Percentiles rank a stretch among this genome's conserved stretches.
These are phyloP conservation scores for Hypotaenidia okinawae DNA, from an alignment of 2,797 vertebrate genomes.

Conservation along the genomic window DNA sequence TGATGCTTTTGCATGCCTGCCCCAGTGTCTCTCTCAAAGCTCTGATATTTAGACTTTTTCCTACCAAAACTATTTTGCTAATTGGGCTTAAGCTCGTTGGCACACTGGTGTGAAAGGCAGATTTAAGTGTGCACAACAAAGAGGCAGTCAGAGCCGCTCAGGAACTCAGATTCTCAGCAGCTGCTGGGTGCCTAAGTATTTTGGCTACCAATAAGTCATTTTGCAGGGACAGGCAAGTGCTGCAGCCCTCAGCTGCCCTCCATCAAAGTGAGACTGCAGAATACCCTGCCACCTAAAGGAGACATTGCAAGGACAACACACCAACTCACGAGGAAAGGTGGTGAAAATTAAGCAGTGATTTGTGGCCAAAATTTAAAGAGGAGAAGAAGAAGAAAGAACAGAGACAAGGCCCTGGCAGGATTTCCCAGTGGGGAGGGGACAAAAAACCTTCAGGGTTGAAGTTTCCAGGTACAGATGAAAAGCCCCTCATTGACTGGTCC, in stretches of 20 bases:
- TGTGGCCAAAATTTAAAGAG: background rate
- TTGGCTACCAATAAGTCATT: background rate
- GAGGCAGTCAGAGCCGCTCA: background rate
- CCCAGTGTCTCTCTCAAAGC: background rate
- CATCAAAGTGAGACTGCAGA: background rate
- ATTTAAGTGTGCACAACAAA: background rate
- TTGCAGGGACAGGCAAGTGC: background rate
- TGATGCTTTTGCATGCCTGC: background rate
- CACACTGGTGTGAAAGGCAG: background rate
- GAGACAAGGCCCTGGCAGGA: background rate
- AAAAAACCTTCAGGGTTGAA: background rate
- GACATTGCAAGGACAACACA: background rate
- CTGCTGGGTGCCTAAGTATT: background rate
- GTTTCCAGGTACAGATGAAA: background rate
- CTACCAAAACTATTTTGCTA: background rate
- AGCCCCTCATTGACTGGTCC: fast-evolving
- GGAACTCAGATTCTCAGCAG: background rate
- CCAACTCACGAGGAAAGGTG: background rate
- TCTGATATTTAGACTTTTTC: background rate
- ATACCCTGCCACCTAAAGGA: background rate
- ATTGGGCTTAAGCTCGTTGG: background rate
- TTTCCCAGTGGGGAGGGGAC: background rate
- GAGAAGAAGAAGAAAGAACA: background rate
- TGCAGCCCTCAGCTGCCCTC: background rate
- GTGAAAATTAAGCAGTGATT: background rate